phyloP scores from a whole-genome alignment of 2,888 invertebrate species.

The Eilema depressum region DNA sequence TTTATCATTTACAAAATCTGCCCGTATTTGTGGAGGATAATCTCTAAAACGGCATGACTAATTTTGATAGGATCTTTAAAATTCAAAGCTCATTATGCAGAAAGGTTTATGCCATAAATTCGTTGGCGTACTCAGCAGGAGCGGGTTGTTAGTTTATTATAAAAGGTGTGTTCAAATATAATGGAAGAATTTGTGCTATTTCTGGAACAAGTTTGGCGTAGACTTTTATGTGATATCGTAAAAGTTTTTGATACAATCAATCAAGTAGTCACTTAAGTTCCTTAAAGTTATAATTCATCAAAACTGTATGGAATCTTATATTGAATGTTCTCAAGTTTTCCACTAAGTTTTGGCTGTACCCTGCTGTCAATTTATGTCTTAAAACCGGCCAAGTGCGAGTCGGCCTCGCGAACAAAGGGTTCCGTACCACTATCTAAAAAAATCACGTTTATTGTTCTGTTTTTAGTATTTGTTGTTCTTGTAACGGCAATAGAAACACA shows the following conservation, averaged over 20 bases:
- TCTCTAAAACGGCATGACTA: constrained; percentile 23
- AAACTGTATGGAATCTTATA: background rate
- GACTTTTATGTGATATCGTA: background rate
- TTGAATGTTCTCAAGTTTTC: background rate
- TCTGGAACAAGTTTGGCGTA: background rate
- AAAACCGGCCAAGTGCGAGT: too few relatives aligned
- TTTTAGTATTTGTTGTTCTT: too few relatives aligned
- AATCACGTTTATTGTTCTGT: too few relatives aligned
- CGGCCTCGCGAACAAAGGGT: too few relatives aligned
- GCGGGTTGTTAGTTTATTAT: constrained; percentile 25
- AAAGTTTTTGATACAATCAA: background rate
- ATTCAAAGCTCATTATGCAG: constrained; percentile 46
- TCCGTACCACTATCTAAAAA: too few relatives aligned
- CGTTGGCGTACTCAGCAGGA: constrained; percentile 15
- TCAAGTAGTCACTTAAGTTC: background rate
- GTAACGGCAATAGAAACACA: too few relatives aligned
- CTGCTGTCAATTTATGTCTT: too few relatives aligned
- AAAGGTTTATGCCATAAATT: constrained; percentile 39
- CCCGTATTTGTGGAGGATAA: constrained; percentile 23
- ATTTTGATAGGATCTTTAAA: constrained; percentile 43
- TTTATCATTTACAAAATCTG: constrained; percentile 14
- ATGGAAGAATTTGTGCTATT: constrained; percentile 13
- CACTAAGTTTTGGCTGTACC: too few relatives aligned
- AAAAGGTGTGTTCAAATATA: constrained; percentile 24
- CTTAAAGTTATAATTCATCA: background rate